Evolutionary conservation across 2,113 vertebrate genomes (phyloP).

Genomic region (Phaethon lepturus): DNA sequence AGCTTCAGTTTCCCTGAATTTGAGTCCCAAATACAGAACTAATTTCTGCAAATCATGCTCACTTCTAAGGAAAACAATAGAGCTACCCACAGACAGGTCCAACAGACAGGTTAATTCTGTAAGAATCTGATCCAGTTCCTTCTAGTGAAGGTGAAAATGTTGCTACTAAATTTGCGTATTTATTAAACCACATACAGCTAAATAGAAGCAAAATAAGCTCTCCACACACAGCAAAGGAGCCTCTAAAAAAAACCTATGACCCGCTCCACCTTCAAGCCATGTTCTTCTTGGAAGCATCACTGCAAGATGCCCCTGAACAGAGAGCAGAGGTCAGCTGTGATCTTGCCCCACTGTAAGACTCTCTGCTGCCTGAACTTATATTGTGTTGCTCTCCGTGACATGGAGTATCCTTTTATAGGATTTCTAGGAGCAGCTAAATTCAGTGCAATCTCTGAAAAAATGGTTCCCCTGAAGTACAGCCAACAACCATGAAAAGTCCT

Average conservation of each 20-base stretch:
- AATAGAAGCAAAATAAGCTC: neutral
- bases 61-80: neutral
- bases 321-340: neutral
- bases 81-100: neutral
- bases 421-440: neutral
- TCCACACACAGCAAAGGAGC: neutral
- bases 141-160: neutral
- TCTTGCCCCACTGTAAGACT: neutral
- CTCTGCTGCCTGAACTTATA: rapidly evolving
- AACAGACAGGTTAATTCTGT: neutral
- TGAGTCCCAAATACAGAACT: neutral
- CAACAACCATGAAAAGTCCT: neutral
- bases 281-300: neutral
- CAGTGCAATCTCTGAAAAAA: neutral
- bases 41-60: neutral
- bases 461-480: neutral
- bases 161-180: neutral
- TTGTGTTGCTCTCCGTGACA: neutral
- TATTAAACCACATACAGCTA: neutral
- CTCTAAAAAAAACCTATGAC: neutral
- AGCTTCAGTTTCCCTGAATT: neutral
- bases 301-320: neutral
- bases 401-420: neutral
- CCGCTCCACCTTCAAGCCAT: neutral
- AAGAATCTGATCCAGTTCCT: neutral